These are phyloP conservation scores for Hemicentrotus pulcherrimus DNA, from an alignment of 35 echinoderm and acorn worm species.

Conservation along the genomic window DNA sequence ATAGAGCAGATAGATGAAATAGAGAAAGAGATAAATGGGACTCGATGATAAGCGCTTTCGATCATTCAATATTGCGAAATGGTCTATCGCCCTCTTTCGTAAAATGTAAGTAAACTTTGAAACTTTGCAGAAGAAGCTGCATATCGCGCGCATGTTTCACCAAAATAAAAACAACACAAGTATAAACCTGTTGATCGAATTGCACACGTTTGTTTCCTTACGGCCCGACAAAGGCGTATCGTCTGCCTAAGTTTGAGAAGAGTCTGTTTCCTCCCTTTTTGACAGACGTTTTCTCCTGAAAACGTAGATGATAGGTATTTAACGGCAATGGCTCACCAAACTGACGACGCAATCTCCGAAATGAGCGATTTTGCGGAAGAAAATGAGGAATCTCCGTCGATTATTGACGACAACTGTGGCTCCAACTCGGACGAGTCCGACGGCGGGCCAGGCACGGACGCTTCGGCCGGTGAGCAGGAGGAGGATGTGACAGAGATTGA, in stretches of 20 bases:
- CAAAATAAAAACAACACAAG: neutral
- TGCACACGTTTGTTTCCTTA: neutral
- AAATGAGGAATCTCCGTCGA: neutral
- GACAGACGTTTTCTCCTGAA: neutral
- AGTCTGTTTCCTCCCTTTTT: neutral
- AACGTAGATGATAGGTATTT: neutral
- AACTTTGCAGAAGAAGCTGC: neutral
- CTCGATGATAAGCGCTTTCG: too few species aligned
- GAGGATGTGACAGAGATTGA: constrained; percentile 41
- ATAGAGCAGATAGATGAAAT: too few species aligned
- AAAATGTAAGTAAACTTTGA: neutral
- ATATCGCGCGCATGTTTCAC: neutral
- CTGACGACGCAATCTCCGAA: constrained; percentile 42
- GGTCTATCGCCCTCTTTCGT: neutral
- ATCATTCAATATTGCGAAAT: neutral
- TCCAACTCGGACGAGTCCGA: constrained; percentile 44
- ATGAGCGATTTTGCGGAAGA: constrained; percentile 27
- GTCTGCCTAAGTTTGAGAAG: neutral
- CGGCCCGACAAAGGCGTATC: neutral
- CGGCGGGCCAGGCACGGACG: neutral
- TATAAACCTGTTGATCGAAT: neutral
- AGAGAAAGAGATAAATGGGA: too few species aligned
- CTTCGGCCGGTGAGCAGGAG: constrained; percentile 8
- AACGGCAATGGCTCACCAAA: neutral
- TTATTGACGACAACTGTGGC: constrained; percentile 44